These are phyloP conservation scores for Platycercus adscitus DNA, from an alignment of 2,113 vertebrate genomes.

Conservation along the genomic window DNA sequence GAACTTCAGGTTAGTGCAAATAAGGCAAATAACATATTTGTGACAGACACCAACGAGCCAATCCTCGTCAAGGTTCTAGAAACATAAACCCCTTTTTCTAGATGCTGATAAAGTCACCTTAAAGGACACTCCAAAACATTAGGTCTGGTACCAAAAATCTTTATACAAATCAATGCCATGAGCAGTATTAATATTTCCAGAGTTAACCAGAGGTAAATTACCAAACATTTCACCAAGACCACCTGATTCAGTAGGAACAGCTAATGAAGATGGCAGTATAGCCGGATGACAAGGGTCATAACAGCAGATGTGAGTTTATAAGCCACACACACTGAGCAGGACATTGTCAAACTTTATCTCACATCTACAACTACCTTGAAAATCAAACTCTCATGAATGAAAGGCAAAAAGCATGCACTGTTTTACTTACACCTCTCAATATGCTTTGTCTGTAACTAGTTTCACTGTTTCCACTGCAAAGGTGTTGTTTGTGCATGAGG, in stretches of 20 bases:
- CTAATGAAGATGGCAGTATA: neutral
- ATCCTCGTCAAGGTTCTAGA: neutral
- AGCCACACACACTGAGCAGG: neutral
- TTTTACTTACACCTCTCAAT: neutral
- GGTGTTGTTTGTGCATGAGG: neutral
- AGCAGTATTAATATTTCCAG: neutral
- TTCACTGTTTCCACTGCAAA: neutral
- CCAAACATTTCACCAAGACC: neutral
- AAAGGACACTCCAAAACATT: neutral
- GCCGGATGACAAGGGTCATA: neutral
- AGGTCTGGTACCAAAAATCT: neutral
- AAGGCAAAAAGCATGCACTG: neutral
- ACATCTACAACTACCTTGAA: neutral
- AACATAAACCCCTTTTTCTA: neutral
- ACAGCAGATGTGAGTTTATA: neutral
- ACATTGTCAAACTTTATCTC: neutral
- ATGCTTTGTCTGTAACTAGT: neutral
- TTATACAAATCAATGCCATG: neutral
- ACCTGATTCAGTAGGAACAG: neutral
- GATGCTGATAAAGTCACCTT: neutral
- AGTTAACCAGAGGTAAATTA: neutral
- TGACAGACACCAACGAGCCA: neutral
- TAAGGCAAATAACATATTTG: neutral
- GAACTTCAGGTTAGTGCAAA: neutral
- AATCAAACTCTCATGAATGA: neutral